phyloP scores from a whole-genome alignment of 2,888 invertebrate genomes.

The Tipula vernalis region DNA sequence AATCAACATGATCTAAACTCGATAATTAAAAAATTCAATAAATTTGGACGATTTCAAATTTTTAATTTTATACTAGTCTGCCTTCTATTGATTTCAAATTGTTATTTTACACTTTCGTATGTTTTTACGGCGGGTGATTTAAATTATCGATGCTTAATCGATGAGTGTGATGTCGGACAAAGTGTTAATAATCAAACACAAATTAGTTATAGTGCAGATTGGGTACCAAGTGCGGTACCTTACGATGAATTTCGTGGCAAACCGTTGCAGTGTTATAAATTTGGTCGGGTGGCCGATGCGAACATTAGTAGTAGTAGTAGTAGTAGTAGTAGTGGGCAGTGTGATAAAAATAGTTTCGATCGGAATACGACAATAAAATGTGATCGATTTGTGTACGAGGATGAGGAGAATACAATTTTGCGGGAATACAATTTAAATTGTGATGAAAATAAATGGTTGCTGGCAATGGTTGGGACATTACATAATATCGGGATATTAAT shows the following conservation, averaged over 20 bases:
- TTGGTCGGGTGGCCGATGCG: not conserved
- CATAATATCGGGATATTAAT: not conserved
- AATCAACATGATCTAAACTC: not conserved
- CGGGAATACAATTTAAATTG: not conserved
- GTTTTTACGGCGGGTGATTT: conserved; percentile 20
- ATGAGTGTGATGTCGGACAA: conserved; percentile 28
- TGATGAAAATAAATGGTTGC: not conserved
- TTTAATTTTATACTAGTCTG: not conserved
- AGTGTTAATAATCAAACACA: conserved; percentile 15
- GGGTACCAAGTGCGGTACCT: conserved; percentile 39
- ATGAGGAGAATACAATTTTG: not conserved
- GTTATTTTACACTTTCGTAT: conserved; percentile 19
- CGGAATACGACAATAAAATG: not conserved
- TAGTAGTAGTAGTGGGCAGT: not conserved
- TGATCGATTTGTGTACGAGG: conserved; percentile 8
- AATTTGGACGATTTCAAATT: not conserved
- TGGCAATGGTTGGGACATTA: not conserved
- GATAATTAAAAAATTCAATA: not conserved
- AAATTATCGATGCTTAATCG: conserved; percentile 32
- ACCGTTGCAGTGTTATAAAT: not conserved
- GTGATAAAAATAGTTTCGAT: not conserved
- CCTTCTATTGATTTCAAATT: not conserved
- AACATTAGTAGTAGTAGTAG: not conserved
- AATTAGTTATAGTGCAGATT: conserved; percentile 30
- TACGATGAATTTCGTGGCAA: conserved; percentile 22